A percentile compares a stretch with the other conserved stretches of the same genome.
phyloP scores from a whole-genome alignment of 2,113 vertebrate species.

The Megaptera novaeangliae region DNA sequence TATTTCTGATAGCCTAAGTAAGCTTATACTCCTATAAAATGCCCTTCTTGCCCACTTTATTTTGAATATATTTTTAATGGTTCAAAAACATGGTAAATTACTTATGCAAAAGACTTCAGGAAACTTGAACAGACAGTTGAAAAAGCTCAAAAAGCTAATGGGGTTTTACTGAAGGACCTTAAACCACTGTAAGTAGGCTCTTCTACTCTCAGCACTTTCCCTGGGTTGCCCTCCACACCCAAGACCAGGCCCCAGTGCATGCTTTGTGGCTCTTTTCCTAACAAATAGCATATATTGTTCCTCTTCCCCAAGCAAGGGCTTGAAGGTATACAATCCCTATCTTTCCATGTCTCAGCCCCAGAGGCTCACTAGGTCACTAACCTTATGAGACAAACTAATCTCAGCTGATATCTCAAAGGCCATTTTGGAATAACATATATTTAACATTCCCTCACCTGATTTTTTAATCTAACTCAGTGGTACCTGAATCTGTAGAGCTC shows the following conservation, averaged over 20 bases:
- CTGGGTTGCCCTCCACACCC: not conserved
- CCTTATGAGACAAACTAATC: not conserved
- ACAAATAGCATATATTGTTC: not conserved
- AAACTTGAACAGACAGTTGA: constrained; percentile 57
- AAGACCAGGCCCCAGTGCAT: not conserved
- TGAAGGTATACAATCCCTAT: not conserved
- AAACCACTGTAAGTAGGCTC: not conserved
- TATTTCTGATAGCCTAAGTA: not conserved
- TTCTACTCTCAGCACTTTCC: not conserved
- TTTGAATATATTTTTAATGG: constrained; percentile 68
- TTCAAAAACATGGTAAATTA: constrained; percentile 54
- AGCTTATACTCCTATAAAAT: constrained; percentile 42
- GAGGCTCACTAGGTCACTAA: not conserved
- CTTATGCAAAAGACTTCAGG: constrained; percentile 26
- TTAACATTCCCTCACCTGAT: not conserved
- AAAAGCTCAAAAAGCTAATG: constrained; percentile 55
- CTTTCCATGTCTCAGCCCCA: not conserved
- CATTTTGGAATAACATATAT: not conserved
- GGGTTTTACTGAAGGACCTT: not conserved
- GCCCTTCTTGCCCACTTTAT: constrained; percentile 52
- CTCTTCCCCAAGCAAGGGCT: not conserved
- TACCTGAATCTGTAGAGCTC: not conserved
- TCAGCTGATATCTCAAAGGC: not conserved
- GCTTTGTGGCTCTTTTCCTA: not conserved
- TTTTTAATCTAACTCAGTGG: not conserved